Percentiles rank a stretch among this genome's conserved stretches.
These are phyloP conservation scores for Creontiades dilutus DNA, from an alignment of 2,888 invertebrate species.

Conservation along the genomic window DNA sequence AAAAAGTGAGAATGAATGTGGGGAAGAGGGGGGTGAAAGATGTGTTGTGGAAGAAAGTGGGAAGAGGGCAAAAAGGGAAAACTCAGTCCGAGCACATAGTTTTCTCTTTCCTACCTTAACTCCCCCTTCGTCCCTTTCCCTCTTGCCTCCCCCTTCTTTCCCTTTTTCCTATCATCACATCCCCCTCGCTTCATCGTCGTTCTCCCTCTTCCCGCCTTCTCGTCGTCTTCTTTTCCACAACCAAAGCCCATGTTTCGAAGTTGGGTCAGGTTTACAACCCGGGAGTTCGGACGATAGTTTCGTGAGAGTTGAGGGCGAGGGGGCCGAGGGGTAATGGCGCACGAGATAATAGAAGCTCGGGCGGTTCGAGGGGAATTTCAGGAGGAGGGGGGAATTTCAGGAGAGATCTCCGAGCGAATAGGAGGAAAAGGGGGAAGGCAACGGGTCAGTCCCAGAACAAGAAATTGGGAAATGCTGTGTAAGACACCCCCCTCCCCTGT, in stretches of 20 bases:
- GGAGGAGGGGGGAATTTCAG: not conserved
- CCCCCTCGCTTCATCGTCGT: not conserved
- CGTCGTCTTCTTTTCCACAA: not conserved
- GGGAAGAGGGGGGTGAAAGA: not conserved
- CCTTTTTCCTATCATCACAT: not conserved
- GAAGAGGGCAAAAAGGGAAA: not conserved
- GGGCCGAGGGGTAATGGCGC: constrained; percentile 49
- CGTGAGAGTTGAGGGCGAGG: not conserved
- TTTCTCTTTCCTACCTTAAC: constrained; percentile 23
- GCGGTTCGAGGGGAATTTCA: not conserved
- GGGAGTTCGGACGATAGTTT: constrained; percentile 59
- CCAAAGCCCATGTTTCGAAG: constrained; percentile 50
- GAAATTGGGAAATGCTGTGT: constrained; percentile 69
- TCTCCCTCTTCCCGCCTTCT: not conserved
- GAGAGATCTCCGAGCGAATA: not conserved
- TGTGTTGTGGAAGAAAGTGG: not conserved
- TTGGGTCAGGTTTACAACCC: constrained; percentile 64
- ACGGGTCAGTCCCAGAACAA: constrained; percentile 41
- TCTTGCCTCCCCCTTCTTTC: not conserved
- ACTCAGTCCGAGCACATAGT: constrained; percentile 52
- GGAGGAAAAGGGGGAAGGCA: not conserved
- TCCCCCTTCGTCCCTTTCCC: not conserved
- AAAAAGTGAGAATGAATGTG: not conserved
- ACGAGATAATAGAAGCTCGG: constrained; percentile 60
- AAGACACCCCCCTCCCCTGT: constrained; percentile 57